phyloP scores from a whole-genome alignment of 2,888 invertebrate species.

The Nematopogon swammerdamellus region DNA sequence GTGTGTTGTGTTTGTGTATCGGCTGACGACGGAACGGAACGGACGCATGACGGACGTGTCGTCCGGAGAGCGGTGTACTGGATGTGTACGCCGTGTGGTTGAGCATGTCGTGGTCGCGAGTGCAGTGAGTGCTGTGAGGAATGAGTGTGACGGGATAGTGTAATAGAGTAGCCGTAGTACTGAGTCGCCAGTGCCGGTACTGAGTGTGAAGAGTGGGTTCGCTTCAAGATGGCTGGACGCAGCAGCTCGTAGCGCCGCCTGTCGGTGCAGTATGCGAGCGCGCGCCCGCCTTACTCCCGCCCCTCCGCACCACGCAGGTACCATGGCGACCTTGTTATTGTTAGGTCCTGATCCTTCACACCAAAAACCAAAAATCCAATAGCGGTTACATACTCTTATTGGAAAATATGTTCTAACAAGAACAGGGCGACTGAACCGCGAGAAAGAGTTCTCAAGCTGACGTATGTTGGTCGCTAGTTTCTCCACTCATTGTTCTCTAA shows the following conservation, averaged over 20 bases:
- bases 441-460: too few relatives aligned
- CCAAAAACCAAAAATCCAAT: too few relatives aligned
- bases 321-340: neutral
- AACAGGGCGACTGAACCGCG: too few relatives aligned
- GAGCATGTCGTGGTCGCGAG: neutral
- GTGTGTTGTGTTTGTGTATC: too few relatives aligned
- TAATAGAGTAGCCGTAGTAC: neutral
- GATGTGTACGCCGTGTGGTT: neutral
- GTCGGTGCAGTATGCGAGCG: neutral
- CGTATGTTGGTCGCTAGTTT: too few relatives aligned
- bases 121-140: neutral
- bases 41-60: too few relatives aligned
- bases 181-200: neutral
- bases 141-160: neutral
- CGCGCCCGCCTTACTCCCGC: neutral
- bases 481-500: too few relatives aligned
- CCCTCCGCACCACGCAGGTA: neutral
- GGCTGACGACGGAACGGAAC: too few relatives aligned
- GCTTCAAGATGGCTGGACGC: neutral
- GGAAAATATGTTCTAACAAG: too few relatives aligned
- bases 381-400: too few relatives aligned
- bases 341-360: too few relatives aligned
- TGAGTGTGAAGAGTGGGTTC: neutral
- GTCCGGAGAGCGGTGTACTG: neutral
- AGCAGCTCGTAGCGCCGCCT: neutral